Evolutionary conservation across 1,140 invertebrate genomes (phyloP).

Genomic region (Hypothenemus hampei): DNA sequence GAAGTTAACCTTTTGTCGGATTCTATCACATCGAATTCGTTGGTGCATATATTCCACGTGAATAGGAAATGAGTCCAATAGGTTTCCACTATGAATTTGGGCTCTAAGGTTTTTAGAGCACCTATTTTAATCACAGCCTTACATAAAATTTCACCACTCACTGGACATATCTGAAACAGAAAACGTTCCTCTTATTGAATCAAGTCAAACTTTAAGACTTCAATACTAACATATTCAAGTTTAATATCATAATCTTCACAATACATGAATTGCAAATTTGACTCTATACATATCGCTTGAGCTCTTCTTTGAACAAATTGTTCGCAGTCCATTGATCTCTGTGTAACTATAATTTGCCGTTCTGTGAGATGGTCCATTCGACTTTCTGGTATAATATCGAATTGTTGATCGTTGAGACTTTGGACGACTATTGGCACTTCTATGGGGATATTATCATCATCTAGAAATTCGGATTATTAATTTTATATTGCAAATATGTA

Average conservation of each 20-base stretch:
- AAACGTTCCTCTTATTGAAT: background rate
- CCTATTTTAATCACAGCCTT: constrained; percentile 44
- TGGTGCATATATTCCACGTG: constrained; percentile 42
- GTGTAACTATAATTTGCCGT: constrained; percentile 43
- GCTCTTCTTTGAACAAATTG: constrained; percentile 44
- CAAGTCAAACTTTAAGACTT: background rate
- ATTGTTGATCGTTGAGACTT: constrained; percentile 41
- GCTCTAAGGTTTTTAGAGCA: constrained; percentile 35
- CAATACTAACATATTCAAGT: constrained; percentile 42
- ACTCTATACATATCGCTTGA: constrained; percentile 40
- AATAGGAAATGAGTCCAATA: constrained; percentile 41
- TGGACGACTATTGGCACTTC: constrained; percentile 44
- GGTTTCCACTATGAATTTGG: constrained; percentile 32
- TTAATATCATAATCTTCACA: constrained; percentile 46
- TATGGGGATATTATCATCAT: constrained; percentile 45
- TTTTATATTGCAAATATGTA: too few relatives aligned
- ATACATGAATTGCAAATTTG: constrained; percentile 41
- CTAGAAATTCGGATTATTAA: too few relatives aligned
- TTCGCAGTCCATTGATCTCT: constrained; percentile 44
- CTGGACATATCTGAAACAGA: constrained; percentile 41
- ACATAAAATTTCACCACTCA: constrained; percentile 43
- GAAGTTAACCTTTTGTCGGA: constrained; percentile 21
- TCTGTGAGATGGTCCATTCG: constrained; percentile 41
- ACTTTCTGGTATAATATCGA: constrained; percentile 42
- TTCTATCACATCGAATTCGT: constrained; percentile 41